phyloP scores from a whole-genome alignment of 1,140 invertebrate genomes.

The Macrobrachium nipponense region DNA sequence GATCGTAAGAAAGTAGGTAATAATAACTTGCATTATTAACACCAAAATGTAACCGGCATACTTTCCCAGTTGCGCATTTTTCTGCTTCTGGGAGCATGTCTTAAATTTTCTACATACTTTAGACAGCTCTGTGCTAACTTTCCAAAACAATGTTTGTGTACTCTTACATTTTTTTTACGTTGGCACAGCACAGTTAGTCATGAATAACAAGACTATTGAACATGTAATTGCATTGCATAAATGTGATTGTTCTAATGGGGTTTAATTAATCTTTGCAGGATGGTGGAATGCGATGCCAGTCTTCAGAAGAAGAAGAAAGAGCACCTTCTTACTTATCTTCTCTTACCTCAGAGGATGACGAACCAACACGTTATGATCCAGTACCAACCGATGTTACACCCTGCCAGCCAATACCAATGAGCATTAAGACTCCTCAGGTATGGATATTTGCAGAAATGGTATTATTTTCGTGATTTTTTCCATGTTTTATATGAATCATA shows the following conservation, averaged over 20 bases:
- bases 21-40: too few species aligned
- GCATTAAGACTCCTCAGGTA: conserved; percentile 7
- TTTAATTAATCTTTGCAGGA: conserved; percentile 21
- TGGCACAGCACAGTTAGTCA: too few species aligned
- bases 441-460: not conserved
- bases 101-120: too few species aligned
- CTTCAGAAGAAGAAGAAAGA: conserved; percentile 40
- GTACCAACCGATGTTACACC: conserved; percentile 33
- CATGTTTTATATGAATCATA: not conserved
- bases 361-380: conserved; percentile 52
- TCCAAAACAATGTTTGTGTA: too few species aligned
- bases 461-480: not conserved
- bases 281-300: conserved; percentile 40
- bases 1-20: too few species aligned
- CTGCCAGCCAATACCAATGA: not conserved
- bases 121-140: too few species aligned
- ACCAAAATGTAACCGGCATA: too few species aligned
- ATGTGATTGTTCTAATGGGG: not conserved
- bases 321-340: conserved; percentile 41
- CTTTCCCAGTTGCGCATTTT: too few species aligned
- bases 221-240: too few species aligned
- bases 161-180: too few species aligned
- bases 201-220: too few species aligned
- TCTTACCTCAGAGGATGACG: conserved; percentile 45
- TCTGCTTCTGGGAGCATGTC: too few species aligned